Conservation (phyloP, 2,888 invertebrate genomes). For the Linyphia triangularis region DNA sequence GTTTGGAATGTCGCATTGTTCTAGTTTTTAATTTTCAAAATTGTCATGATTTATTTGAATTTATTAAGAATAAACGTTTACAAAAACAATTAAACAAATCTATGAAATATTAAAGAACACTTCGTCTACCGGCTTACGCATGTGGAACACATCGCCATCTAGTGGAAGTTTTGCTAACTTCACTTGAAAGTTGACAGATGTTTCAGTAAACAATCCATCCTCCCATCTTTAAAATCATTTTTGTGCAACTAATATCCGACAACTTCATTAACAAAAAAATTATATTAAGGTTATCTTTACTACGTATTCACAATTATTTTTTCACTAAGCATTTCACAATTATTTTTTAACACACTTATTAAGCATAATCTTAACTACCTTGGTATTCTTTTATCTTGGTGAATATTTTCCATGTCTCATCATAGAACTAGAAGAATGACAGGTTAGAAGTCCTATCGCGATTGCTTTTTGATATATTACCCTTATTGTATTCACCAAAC, state of each 20-base stretch:
- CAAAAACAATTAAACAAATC: neutral
- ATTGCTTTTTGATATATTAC: constrained; percentile 26
- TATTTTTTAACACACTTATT: too few species aligned
- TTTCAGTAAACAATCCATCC: neutral
- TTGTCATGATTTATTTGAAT: neutral
- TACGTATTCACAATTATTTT: too few species aligned
- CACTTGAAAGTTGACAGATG: neutral
- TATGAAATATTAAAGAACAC: neutral
- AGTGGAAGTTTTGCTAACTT: neutral
- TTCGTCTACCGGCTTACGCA: neutral
- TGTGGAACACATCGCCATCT: constrained; percentile 28
- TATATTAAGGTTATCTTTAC: neutral
- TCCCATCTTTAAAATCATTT: neutral
- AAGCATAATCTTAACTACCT: neutral
- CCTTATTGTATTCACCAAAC: constrained; percentile 49
- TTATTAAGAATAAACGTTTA: neutral
- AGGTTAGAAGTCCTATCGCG: neutral
- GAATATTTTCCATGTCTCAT: constrained; percentile 11
- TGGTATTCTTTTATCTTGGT: neutral
- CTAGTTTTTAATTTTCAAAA: neutral
- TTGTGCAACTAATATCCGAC: neutral
- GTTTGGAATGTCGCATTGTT: neutral
- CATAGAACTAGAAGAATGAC: constrained; percentile 12
- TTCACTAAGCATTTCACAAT: too few species aligned
- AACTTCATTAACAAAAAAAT: neutral